Percentiles rank a stretch among this genome's conserved stretches.
Evolutionary conservation across 2,797 vertebrate species (phyloP).

Genomic region (Glyptemys insculpta): DNA sequence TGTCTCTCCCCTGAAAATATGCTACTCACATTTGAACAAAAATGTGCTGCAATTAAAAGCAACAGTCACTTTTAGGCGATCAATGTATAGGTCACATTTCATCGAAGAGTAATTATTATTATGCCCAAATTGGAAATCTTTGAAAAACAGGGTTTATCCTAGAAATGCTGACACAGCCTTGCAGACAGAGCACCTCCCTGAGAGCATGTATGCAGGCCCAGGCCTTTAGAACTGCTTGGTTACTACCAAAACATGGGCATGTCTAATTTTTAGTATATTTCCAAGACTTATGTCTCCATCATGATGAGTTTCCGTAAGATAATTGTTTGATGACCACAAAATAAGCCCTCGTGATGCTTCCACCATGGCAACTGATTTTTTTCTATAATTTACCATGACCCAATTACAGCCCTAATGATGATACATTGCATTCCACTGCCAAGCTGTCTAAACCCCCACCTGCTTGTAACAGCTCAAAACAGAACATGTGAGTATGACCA

Average conservation of each 20-base stretch:
- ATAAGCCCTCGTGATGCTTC: conserved; percentile 65
- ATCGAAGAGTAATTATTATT: conserved; percentile 14
- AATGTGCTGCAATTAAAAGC: neutral
- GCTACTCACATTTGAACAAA: neutral
- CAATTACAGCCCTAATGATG: conserved; percentile 58
- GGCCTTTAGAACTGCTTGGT: neutral
- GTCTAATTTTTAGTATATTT: neutral
- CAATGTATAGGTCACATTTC: neutral
- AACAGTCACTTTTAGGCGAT: neutral
- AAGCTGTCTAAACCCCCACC: conserved; percentile 60
- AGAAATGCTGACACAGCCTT: conserved; percentile 20
- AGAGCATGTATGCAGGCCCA: fast-evolving
- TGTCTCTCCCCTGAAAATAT: neutral
- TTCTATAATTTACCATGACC: conserved; percentile 69
- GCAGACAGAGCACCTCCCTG: neutral
- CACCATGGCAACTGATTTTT: conserved; percentile 72
- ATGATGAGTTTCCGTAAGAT: conserved; percentile 1
- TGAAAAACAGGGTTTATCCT: conserved; percentile 10
- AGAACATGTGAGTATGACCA: conserved; percentile 22
- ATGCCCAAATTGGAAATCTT: neutral
- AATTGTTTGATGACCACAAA: conserved; percentile 43
- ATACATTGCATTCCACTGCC: conserved; percentile 51
- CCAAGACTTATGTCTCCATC: neutral
- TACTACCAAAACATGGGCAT: neutral
- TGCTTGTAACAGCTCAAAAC: conserved; percentile 55